Evolutionary conservation across 1,140 invertebrate species (phyloP), one percentile per base, ranked within the genome.

Genomic region (Maniola jurtina): DNA sequence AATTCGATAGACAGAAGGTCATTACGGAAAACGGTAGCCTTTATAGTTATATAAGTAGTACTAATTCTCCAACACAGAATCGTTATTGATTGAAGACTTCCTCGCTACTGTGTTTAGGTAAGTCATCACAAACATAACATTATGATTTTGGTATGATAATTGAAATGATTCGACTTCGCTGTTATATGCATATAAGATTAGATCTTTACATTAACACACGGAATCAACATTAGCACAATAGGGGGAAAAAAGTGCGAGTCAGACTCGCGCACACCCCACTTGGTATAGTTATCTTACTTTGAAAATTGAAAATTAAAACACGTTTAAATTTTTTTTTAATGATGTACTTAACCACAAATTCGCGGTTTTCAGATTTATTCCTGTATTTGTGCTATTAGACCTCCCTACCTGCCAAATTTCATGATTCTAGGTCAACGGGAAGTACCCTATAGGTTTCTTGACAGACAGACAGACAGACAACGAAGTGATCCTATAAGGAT

Each of bases 1-100:
- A 50, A 48, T 48, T 48, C 16, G 48, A 52, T 8, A 52, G 48
- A 52, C 16, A 25, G 48, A 52, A 52, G 48, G 48, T 52, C 48
- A 11, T 52, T 52, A 16, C 48, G 42, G 25, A n/a, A 52, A 52
- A 52, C 48, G 15, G 14, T 52, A 52, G 48, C 48, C 48, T 16
- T 25, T 16, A 16, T 25, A 25, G 14, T 52, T 52, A 52, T 14
- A 25, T 52, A 52, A 15, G 14, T 25, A 52, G 48, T 52, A 25
- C 48, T 52, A 52, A 52, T 52, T 52, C 48, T 16, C 45, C 14
- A 52, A 52, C 16, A 52, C 14, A 52, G 13, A 5, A 52, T 25
- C 14, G 48, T 52, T 52, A 52, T 52, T 52, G 48, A 52, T 52
- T 25, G 16, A 16, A 52, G 0, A 52, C 48, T 52, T 52, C 48